Evolutionary conservation across 2,888 invertebrate genomes (phyloP).

Genomic region (Lymantria dispar): DNA sequence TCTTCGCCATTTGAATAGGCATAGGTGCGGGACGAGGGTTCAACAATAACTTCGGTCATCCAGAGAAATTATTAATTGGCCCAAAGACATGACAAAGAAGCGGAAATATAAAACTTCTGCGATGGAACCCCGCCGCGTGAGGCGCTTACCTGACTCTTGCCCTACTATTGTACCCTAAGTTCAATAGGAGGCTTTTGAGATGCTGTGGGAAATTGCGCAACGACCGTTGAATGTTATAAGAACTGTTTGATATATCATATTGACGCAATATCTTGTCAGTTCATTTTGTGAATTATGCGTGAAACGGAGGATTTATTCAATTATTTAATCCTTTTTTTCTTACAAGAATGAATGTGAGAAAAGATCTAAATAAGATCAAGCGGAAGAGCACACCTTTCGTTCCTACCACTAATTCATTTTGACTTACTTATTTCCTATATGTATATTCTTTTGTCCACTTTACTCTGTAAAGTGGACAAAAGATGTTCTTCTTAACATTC

Average conservation of each 20-base stretch:
- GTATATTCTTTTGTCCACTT: too few species aligned
- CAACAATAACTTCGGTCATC: constrained; percentile 79
- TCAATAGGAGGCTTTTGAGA: constrained; percentile 74
- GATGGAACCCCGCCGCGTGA: constrained; percentile 70
- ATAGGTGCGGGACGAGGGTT: constrained; percentile 51
- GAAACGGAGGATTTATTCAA: constrained; percentile 40
- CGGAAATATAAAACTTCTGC: constrained; percentile 81
- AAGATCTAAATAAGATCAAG: too few species aligned
- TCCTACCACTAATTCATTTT: too few species aligned
- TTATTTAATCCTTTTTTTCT: constrained; percentile 58
- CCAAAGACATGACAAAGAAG: constrained; percentile 73
- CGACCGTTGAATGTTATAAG: constrained; percentile 54
- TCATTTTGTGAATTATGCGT: constrained; percentile 45
- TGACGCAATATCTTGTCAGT: constrained; percentile 52
- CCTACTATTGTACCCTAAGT: constrained; percentile 69
- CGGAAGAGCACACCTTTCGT: too few species aligned
- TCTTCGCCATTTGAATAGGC: constrained; percentile 69
- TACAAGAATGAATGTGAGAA: not conserved
- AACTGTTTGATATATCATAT: constrained; percentile 54
- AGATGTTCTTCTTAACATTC: too few species aligned
- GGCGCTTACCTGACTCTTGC: constrained; percentile 81
- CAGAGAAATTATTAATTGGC: constrained; percentile 81
- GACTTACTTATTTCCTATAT: too few species aligned
- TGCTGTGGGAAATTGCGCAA: constrained; percentile 80
- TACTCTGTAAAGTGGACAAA: too few species aligned